phyloP scores from a whole-genome alignment of 2,797 vertebrate species.

The Eidolon dupreanum region DNA sequence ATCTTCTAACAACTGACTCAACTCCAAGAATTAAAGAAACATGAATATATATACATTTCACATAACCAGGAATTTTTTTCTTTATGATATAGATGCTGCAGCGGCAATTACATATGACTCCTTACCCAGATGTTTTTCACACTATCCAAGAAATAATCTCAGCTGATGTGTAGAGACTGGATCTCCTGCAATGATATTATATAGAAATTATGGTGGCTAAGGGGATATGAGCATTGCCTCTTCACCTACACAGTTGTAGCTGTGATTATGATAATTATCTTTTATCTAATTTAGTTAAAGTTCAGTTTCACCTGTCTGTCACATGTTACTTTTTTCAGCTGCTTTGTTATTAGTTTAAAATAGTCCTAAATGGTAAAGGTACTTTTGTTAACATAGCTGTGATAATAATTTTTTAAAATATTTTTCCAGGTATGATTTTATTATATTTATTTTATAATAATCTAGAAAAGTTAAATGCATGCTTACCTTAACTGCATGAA shows the following conservation, averaged over 20 bases:
- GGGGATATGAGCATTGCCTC: background rate
- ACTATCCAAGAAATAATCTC: background rate
- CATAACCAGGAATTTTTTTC: background rate
- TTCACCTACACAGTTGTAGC: fast-evolving
- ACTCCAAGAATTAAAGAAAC: background rate
- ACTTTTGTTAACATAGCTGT: background rate
- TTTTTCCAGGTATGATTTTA: background rate
- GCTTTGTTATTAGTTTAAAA: background rate
- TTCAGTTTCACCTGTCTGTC: background rate
- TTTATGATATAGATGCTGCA: too few relatives aligned
- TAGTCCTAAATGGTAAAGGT: background rate
- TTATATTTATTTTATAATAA: background rate
- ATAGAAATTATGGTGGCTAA: background rate
- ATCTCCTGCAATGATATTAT: background rate
- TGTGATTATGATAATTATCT: background rate
- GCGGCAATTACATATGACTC: background rate
- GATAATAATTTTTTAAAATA: background rate
- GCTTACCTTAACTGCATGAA: background rate
- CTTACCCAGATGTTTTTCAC: background rate
- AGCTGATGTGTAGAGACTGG: background rate
- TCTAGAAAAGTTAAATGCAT: background rate
- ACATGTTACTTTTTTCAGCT: background rate
- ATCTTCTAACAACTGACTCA: background rate
- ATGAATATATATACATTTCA: background rate
- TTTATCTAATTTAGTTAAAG: background rate